Conservation (phyloP, 2,113 vertebrate genomes). For the Furnarius figulus region DNA sequence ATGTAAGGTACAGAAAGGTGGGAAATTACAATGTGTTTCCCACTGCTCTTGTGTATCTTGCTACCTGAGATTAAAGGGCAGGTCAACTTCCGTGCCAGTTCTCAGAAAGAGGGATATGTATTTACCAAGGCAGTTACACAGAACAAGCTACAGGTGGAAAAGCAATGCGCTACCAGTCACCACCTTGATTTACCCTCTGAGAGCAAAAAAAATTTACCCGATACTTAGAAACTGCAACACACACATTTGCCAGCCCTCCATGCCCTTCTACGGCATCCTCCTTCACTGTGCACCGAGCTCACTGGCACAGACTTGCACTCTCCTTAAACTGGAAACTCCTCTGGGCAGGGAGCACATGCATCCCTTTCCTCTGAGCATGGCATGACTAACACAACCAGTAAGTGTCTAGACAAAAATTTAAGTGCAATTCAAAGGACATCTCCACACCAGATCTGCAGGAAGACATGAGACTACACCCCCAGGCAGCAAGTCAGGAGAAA, state of each 20-base stretch:
- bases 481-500: neutral
- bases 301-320: neutral
- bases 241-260: neutral
- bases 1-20: neutral
- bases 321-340: neutral
- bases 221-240: neutral
- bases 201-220: neutral
- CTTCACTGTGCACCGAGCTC: neutral
- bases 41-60: neutral
- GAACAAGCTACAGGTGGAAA: slow-evolving; percentile 45
- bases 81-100: neutral
- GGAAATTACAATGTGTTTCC: neutral
- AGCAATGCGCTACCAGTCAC: slow-evolving; percentile 24
- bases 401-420: neutral
- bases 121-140: neutral
- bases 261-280: neutral
- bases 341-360: rapidly evolving
- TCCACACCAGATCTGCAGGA: neutral
- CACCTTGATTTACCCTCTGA: slow-evolving; percentile 34
- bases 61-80: slow-evolving; percentile 1
- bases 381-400: neutral
- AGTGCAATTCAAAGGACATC: neutral
- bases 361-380: neutral
- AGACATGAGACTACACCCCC: neutral
- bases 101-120: neutral